Base-by-base conservation (phyloP, 1,140 invertebrate species). In the Ganaspis sp. region DNA sequence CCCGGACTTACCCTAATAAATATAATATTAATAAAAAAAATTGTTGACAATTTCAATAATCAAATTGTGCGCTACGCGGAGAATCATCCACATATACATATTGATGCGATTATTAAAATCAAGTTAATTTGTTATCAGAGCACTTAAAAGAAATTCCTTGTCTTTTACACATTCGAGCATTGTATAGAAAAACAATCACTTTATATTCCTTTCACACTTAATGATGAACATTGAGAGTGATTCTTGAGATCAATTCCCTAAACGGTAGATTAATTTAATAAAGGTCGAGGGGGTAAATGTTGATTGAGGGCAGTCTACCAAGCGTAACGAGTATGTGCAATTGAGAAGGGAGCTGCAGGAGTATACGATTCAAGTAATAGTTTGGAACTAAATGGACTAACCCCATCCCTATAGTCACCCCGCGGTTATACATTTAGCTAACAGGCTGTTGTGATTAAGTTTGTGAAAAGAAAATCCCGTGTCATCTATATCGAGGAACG, bases 191-290 rank as follows among this genome's bases (percentile, higher is more conserved):
- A 64, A 34, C 23, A 64, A 64, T 64, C 8, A 64, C 9, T 21
- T 26, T 64, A 2, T 34, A n/a, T 70, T 78, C 72, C 78, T 80
- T 80, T 78, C 80, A 79, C 80, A 82, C 77, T 82, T 78, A 75
- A 79, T 81, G 83, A 84, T 84, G 80, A 84, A 77, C 81, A 75
- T 26, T 42, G 34, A 40, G 54, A 40, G 21, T 54, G 45, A 83
- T 80, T 76, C 79, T 82, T 80, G 81, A 82, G 85, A 89, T 89
- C 87, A 89, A 89, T 89, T 89, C 88, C 88, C 84, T 87, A 89
- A 89, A 89, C 88, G 86, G 85, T 86, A 87, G 86, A 89, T 89
- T 88, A 89, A 89, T 89, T 88, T 88, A 88, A 88, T 88, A 89
- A 89, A 86, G 85, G 85, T 80, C 71, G 74, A 70, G 81, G 73